Base-by-base conservation (phyloP, 2,113 vertebrate genomes). In the Rhinopomastus cyanomelas region DNA sequence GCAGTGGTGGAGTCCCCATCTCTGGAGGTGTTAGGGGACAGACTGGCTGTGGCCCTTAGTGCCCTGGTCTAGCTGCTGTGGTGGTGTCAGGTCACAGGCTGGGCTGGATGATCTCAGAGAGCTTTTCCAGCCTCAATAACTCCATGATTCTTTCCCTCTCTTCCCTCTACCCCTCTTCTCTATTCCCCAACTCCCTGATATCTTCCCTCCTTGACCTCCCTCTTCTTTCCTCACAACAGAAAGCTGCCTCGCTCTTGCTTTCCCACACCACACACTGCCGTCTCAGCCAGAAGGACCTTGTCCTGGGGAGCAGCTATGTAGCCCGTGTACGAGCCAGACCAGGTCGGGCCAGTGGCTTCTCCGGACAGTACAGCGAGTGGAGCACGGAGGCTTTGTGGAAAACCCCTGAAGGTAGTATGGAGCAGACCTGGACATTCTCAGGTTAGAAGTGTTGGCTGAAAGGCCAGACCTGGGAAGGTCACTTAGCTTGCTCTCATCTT, bases 281-380 rank as follows among this genome's bases (percentile, higher is more conserved):
- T 6, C 80, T 98, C 37, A 75, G 59, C 7, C 23, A 1, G 0
- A 2, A 84, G 46, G 8, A 55, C 66, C 93, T 98, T 8, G 26
- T 96, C 23, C 90, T 96, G 4, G 93, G 88, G 27, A 97, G 90
- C 88, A 89, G 56, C 57, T 98, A 98, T 0, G 1, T 76, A 39
- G 97, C 97, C 64, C 96, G 96, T 21, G 97, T 98, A 30, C 82
- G 97, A 59, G 82, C 95, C 69, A 82, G 57, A 32, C 95, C 81
- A 0, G 66, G 89, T 12, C 44, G 0, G 5, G 64, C 4, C 73
- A 91, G 88, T 0, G 16, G 46, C 13, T 72, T 94, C 81, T 95
- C 88, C 0, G 96, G 97, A 6, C 44, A 11, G 26, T 95, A 86
- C 73, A 97, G 97, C 5, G 2, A 30, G 11, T 98, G 98, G 98